Evolutionary conservation across 2,113 vertebrate species (phyloP), one percentile per base, ranked within the genome.

Genomic region (Atherinomorus stipes): DNA sequence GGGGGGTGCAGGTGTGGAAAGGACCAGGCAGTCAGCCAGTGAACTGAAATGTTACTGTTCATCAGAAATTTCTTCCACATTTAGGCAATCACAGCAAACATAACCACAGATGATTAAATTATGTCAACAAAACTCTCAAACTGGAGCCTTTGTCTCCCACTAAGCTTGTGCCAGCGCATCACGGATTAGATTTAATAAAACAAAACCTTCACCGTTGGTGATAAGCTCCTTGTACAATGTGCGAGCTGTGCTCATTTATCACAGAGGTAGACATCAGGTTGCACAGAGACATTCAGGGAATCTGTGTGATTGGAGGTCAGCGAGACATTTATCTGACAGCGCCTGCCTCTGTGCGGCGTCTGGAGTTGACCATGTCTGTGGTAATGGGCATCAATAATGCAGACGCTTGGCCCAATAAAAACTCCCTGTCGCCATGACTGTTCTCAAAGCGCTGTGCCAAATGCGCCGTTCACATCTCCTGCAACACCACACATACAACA

Each of bases 331-430:
- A 84, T 77, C 71, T 88, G 89, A 88, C 88, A 90, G 84, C n/a
- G 25, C 38, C 84, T 83, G 68, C 78, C 80, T 85, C 70, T 15
- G 47, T 59, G 81, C 84, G 73, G 25, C 52, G 78, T 74, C 79
- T 71, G 59, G 69, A 76, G 85, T 74, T 86, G 89, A 91, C 89
- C 87, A 76, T 64, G 87, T 86, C 79, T 86, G 84, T 69, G 78
- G 79, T 91, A 90, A 92, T 91, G 84, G 89, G 85, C 88, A 92
- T 92, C 90, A 92, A 92, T 92, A 92, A 91, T 92, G 85, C 84
- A 91, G 75, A 84, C 67, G 65, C 71, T 63, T 59, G 58, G 74
- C 78, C 80, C 66, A 73, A 87, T 86, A 85, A 89, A 88, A 90
- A 70, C 85, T 84, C 64, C 42, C 51, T 66, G 75, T 63, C 71